phyloP scores from a whole-genome alignment of 2,797 vertebrate genomes.

The Silurus aristotelis region DNA sequence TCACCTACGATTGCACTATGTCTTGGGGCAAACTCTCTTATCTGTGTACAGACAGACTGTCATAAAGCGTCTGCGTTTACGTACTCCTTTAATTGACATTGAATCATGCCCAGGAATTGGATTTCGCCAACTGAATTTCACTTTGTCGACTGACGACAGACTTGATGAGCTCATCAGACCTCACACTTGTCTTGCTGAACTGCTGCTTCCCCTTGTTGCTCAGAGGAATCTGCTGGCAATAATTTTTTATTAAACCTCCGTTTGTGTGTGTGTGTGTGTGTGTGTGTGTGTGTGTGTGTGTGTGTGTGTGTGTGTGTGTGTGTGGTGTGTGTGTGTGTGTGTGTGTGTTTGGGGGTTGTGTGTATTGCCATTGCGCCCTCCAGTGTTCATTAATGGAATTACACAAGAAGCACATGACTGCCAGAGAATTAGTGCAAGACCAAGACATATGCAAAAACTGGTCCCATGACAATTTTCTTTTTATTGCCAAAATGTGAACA shows the following conservation, averaged over 20 bases:
- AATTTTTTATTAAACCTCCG: slow-evolving; percentile 17
- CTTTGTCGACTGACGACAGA: slow-evolving; percentile 25
- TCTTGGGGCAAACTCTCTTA: neutral
- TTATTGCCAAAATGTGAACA: slow-evolving; percentile 35
- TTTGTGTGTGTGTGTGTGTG: too few relatives aligned
- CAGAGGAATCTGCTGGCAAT: slow-evolving; percentile 6
- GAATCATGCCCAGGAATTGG: slow-evolving; percentile 4
- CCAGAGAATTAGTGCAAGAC: neutral
- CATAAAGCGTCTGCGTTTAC: neutral
- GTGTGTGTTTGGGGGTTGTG: neutral
- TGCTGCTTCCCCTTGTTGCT: slow-evolving; percentile 13
- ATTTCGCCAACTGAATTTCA: neutral
- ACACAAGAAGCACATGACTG: slow-evolving; percentile 12
- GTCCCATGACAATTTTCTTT: slow-evolving; percentile 9
- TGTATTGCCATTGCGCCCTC: slow-evolving; percentile 53
- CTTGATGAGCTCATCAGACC: slow-evolving; percentile 20
- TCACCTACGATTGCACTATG: too few relatives aligned
- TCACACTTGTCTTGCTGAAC: slow-evolving; percentile 20
- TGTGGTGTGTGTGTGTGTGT: neutral
- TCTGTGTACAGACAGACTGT: neutral
- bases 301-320: neutral
- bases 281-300: neutral
- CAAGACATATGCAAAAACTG: neutral
- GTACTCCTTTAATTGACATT: neutral
- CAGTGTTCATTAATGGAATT: slow-evolving; percentile 55